Base-by-base conservation (phyloP, 2,113 vertebrate genomes). In the Genyomyrus donnyi region DNA sequence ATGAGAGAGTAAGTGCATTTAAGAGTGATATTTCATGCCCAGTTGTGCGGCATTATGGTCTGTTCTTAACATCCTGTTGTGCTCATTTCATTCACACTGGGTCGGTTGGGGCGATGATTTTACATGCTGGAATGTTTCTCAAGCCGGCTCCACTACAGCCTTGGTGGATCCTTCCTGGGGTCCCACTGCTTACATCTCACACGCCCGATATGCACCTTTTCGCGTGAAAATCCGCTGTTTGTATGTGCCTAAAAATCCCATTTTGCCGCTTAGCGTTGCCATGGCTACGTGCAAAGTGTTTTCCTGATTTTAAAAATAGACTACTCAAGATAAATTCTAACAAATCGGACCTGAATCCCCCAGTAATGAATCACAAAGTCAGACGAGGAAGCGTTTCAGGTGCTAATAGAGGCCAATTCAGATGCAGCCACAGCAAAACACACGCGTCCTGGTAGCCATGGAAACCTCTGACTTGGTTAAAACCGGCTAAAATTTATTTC, bases 231-330 rank as follows among this genome's bases (percentile, higher is more conserved):
- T 10, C 56, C 39, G 35, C 53, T 88, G 87, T 88, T 85, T 88
- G 17, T 46, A 35, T 58, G 87, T 21, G 19, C 89, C 91, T 87
- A 91, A 84, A 70, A 92, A 58, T 56, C 66, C 46, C 27, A 88
- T 84, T 58, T 88, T 58, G 10, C 19, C 35, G 91, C 85, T 49
- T 8, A 91, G 90, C 88, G 93, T 94, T 94, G 91, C 92, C 91
- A 94, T 94, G 93, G 93, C 93, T 91, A 94, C 92, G 8, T 5
- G 87, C 17, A 4, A 66, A 88, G 56, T 88, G 87, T 88, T 88
- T 88, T 88, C 87, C 87, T 45, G 56, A 88, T 88, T 58, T 88
- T 50, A 88, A 88, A 88, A 88, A 88, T 88, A 88, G 87, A 88
- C 56, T 88, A 45, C 39, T 88, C 52, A 88, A 66, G 87, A 88